A percentile compares a stretch with the other conserved stretches of the same genome.
phyloP scores from a whole-genome alignment of 2,888 invertebrate species.

The Thymelicus sylvestris region DNA sequence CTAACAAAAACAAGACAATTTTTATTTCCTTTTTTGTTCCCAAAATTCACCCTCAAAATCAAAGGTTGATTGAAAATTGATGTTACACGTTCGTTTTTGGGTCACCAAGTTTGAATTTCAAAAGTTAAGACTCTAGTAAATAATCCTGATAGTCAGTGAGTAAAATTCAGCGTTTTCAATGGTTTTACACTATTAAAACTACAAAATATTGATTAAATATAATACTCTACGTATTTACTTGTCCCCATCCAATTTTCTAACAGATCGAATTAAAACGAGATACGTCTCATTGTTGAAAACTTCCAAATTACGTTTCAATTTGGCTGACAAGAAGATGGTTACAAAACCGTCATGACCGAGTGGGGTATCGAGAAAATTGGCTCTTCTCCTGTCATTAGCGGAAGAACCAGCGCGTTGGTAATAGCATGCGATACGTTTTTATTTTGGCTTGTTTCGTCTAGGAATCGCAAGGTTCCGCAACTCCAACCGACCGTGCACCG shows the following conservation, averaged over 20 bases:
- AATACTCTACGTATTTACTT: too few relatives aligned
- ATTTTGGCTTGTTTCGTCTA: slow-evolving; percentile 65
- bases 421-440: slow-evolving; percentile 59
- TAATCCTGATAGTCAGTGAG: too few relatives aligned
- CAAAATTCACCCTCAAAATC: too few relatives aligned
- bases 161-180: too few relatives aligned
- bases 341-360: slow-evolving; percentile 57
- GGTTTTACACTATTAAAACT: too few relatives aligned
- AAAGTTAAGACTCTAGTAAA: too few relatives aligned
- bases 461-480: slow-evolving; percentile 66
- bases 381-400: slow-evolving; percentile 58
- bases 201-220: too few relatives aligned
- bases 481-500: slow-evolving; percentile 71
- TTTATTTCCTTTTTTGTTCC: too few relatives aligned
- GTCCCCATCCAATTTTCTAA: not conserved
- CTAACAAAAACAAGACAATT: too few relatives aligned
- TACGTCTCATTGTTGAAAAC: slow-evolving; percentile 8
- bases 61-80: too few relatives aligned
- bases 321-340: slow-evolving; percentile 57
- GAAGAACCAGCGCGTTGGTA: slow-evolving; percentile 69
- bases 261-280: slow-evolving; percentile 1
- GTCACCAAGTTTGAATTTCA: too few relatives aligned
- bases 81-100: too few relatives aligned
- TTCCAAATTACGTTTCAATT: slow-evolving; percentile 37
- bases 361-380: slow-evolving; percentile 56